phyloP scores from a whole-genome alignment of 1,140 invertebrate species.

The Achroia grisella region DNA sequence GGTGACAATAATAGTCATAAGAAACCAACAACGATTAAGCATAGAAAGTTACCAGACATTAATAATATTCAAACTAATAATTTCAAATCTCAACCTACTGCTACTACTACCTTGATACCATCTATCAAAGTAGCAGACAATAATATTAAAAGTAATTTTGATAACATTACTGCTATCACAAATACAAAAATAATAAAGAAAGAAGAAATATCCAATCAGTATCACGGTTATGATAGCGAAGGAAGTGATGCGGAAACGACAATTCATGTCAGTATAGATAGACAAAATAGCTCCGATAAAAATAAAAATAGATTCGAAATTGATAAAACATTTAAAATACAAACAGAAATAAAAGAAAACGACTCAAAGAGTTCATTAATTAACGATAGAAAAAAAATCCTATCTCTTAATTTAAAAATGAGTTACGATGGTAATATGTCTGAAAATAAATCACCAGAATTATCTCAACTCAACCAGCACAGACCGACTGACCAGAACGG shows the following conservation, averaged over 20 bases:
- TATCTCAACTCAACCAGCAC: background rate
- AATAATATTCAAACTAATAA: background rate
- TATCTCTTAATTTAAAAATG: conserved; percentile 42
- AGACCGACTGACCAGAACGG: background rate
- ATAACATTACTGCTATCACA: background rate
- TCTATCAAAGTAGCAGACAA: background rate
- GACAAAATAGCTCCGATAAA: conserved; percentile 22
- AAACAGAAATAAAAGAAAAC: background rate
- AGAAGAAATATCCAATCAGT: conserved; percentile 23
- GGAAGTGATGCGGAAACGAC: conserved; percentile 61
- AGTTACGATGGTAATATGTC: conserved; percentile 25
- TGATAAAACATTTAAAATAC: conserved; percentile 1
- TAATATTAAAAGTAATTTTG: background rate
- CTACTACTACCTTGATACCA: background rate
- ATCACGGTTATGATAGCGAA: conserved; percentile 63
- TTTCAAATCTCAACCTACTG: background rate
- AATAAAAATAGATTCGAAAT: conserved; percentile 7
- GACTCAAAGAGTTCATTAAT: background rate
- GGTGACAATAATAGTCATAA: background rate
- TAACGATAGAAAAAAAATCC: conserved; percentile 29
- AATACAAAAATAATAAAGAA: conserved; percentile 5
- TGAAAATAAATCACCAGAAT: background rate
- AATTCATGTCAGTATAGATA: conserved; percentile 43
- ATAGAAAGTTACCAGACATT: conserved; percentile 17
- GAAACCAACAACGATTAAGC: conserved; percentile 5